Conservation (phyloP, 2,113 vertebrate species). For the Axis porcinus region DNA sequence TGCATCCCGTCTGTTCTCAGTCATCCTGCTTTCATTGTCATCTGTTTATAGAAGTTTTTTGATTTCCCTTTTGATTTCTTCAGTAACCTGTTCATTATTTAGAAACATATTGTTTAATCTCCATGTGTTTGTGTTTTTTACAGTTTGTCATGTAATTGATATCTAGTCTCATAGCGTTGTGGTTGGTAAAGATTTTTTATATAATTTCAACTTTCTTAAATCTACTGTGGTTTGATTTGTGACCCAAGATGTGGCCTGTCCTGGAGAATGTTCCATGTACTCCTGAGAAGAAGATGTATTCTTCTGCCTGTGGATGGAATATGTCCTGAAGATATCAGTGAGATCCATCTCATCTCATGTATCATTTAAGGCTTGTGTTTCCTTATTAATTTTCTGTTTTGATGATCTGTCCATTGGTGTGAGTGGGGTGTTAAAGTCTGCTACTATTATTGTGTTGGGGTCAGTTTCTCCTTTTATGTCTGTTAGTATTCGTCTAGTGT, state of each 20-base stretch:
- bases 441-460: neutral
- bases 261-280: neutral
- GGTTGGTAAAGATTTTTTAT: neutral
- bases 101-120: neutral
- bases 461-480: neutral
- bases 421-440: neutral
- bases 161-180: neutral
- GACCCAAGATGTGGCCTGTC: neutral
- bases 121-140: neutral
- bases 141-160: neutral
- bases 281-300: neutral
- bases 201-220: neutral
- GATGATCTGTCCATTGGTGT: neutral
- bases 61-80: neutral
- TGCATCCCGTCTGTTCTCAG: neutral
- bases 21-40: accelerated
- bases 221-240: neutral
- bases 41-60: neutral
- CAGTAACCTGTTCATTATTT: neutral
- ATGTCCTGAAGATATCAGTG: neutral
- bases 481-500: neutral
- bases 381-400: neutral
- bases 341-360: neutral
- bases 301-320: neutral
- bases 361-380: neutral